Base-by-base conservation (phyloP, 2,888 invertebrate genomes). In the Steinernema scapterisci region DNA sequence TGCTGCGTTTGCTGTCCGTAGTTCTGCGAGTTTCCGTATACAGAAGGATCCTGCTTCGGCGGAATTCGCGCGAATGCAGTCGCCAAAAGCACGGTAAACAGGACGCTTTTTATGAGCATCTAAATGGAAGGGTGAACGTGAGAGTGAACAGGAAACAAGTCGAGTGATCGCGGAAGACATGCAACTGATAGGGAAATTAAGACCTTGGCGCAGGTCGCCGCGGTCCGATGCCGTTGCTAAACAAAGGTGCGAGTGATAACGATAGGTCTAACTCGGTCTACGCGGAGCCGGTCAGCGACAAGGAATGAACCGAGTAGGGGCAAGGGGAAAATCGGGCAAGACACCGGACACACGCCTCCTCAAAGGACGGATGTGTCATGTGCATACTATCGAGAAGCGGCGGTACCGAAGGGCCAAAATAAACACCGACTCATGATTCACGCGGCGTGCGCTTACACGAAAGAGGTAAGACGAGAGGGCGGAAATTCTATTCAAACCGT, bases 401-500 rank as follows among this genome's bases (percentile, higher is more conserved):
- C 63, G 31, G 63, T 63, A 25, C 31, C 25, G 31, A 63, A 63
- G 63, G 63, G 63, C 63, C 63, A 63, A 63, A 63, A 63, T 63
- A 63, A 63, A 63, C 63, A 63, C 63, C 63, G 63, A 63, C 63
- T 31, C 63, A 63, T 63, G 63, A 63, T 25, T 63, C 63, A 63
- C 63, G 63, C 52, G 63, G 6, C 63, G 63, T 31, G 63, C 63
- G 63, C 31, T 31, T 63, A 63, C 63, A 31, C 21, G 63, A 31
- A 63, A 54, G 54, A 13, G 19, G 63, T 63, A 63, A 63, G 63
- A 27, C 63, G 63, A 31, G 38, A 38, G 23, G 16, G 63, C 54
- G 63, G 31, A 27, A 27, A 27, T 63, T 63, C 63, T 63, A 63
- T 63, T 25, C 63, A 63, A 63, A 63, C 63, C 31, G 63, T 31